Base-by-base conservation (phyloP, 2,888 invertebrate species). In the Boloria euphrosyne region DNA sequence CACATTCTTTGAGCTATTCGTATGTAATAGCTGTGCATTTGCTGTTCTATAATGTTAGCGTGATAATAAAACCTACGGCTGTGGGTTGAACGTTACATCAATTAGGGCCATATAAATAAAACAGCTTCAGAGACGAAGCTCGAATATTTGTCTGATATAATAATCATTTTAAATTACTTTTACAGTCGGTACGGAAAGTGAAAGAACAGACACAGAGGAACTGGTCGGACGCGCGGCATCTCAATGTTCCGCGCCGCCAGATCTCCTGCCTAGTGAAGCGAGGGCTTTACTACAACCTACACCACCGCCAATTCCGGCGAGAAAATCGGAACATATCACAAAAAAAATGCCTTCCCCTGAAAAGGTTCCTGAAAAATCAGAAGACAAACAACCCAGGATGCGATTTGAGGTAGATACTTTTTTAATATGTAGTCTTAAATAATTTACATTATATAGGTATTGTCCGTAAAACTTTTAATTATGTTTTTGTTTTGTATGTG, bases 141-240 rank as follows among this genome's bases (percentile, higher is more conserved):
- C 0, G 10, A 22, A 5, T 46, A 46, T 22, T 57, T 13, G 3
- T n/a, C 46, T 16, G 4, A 53, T 53, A 31, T 1, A 16, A 13
- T 6, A 46, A 22, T 44, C n/a, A 57, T 57, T 14, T 10, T n/a
- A 27, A 46, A 46, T 46, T 5, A 46, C 53, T 61, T 31, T 93
- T 93, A 46, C 91, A 95, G 95, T 95, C 72, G 90, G 93, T 57
- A 94, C 93, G 73, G 95, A 95, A 83, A 93, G 93, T 70, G 93
- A 94, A 80, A 92, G 94, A 68, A 95, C 95, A 51, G 95, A 95
- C 79, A 95, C 95, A 0, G 95, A 95, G 76, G 95, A 95, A 82
- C 84, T 95, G 81, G 93, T 95, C 78, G 94, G 94, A 54, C 89
- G 94, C 52, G 94, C 94, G 51, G 92, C 93, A 53, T 94, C 94